Evolutionary conservation across 2,888 invertebrate genomes (phyloP).

Genomic region (Trypoxylon attenuatum): DNA sequence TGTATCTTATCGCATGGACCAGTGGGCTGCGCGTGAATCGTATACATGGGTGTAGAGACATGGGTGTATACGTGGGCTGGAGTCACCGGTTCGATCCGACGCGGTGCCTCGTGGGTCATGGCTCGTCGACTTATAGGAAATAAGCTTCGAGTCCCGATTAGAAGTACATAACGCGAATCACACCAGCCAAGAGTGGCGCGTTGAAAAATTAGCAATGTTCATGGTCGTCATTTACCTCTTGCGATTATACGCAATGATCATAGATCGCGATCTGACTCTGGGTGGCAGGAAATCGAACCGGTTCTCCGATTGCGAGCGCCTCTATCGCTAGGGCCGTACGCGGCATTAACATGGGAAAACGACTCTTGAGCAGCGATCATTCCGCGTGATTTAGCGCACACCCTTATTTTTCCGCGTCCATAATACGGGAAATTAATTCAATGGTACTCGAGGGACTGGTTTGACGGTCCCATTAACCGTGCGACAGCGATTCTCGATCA

Average conservation of each 20-base stretch:
- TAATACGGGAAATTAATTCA: slow-evolving; percentile 26
- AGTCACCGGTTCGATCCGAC: slow-evolving; percentile 20
- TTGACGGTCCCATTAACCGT: not conserved
- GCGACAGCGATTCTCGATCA: slow-evolving; percentile 1
- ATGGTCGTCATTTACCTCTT: slow-evolving; percentile 21
- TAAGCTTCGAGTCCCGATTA: too few relatives aligned
- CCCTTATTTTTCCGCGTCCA: not conserved
- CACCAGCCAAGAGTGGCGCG: too few relatives aligned
- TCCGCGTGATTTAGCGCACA: not conserved
- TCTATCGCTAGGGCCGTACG: not conserved
- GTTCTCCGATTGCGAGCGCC: slow-evolving; percentile 16
- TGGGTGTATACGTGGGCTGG: not conserved
- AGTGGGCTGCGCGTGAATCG: slow-evolving; percentile 41
- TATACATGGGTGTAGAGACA: slow-evolving; percentile 5
- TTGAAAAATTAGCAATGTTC: too few relatives aligned
- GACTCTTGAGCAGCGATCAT: slow-evolving; percentile 21
- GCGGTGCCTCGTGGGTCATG: not conserved
- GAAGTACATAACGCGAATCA: too few relatives aligned
- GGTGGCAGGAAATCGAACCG: slow-evolving; percentile 41
- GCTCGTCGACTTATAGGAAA: too few relatives aligned
- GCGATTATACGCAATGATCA: slow-evolving; percentile 6
- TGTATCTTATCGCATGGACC: slow-evolving; percentile 51
- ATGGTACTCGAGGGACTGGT: slow-evolving; percentile 26
- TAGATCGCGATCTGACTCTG: too few relatives aligned
- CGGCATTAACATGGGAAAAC: slow-evolving; percentile 13